These are phyloP conservation scores for Sciurus niger DNA, from an alignment of 2,113 vertebrate species.

Conservation along the genomic window DNA sequence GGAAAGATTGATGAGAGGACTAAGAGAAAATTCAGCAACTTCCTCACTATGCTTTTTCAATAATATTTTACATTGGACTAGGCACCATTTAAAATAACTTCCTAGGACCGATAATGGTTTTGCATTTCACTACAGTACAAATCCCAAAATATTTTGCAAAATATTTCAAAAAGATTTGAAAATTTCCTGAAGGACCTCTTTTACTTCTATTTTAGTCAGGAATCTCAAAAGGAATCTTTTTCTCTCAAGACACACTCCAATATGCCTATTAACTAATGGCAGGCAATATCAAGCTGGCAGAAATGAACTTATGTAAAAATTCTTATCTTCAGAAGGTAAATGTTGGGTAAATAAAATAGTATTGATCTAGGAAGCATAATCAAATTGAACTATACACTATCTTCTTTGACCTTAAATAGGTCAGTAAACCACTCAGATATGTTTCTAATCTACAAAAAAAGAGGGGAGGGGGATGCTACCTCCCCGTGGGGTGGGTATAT, in stretches of 20 bases:
- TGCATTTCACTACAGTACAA: not conserved
- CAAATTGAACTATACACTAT: not conserved
- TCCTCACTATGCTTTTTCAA: not conserved
- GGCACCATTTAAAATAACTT: constrained; percentile 13
- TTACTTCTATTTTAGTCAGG: constrained; percentile 53
- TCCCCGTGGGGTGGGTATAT: fast-evolving
- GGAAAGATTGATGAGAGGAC: not conserved
- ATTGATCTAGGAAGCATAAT: not conserved
- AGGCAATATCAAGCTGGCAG: not conserved
- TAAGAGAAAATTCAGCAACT: not conserved
- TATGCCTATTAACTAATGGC: not conserved
- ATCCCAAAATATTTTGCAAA: not conserved
- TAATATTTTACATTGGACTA: not conserved
- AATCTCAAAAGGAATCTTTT: constrained; percentile 53
- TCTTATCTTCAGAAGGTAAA: constrained; percentile 42
- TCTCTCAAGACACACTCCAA: not conserved
- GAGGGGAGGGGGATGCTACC: not conserved
- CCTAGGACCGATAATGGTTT: not conserved
- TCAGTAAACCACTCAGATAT: constrained; percentile 21
- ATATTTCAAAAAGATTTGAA: not conserved
- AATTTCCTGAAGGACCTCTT: not conserved
- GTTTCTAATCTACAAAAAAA: constrained; percentile 49
- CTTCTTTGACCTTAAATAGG: constrained; percentile 9
- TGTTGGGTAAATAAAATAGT: not conserved
- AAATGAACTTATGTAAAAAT: not conserved